Conservation (phyloP, 1,140 invertebrate genomes). For the Schlechtendalia chinensis region DNA sequence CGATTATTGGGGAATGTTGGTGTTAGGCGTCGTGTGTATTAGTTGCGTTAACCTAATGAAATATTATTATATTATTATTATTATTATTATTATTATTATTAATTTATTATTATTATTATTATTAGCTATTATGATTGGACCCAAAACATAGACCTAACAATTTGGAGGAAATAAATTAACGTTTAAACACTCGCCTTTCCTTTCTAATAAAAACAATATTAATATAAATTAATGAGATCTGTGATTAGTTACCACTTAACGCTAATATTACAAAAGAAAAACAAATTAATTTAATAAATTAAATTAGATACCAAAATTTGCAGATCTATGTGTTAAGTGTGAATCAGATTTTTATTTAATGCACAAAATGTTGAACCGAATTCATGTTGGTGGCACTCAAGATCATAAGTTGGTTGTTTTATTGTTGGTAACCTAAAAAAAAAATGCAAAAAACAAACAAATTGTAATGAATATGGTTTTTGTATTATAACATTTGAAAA, state of each 20-base stretch:
- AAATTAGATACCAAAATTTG: slow-evolving; percentile 35
- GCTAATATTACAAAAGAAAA: slow-evolving; percentile 43
- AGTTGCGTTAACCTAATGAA: slow-evolving; percentile 35
- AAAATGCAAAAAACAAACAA: not conserved
- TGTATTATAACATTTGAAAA: slow-evolving; percentile 5
- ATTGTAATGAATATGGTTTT: not conserved
- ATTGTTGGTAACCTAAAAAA: slow-evolving; percentile 14
- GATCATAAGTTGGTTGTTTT: not conserved
- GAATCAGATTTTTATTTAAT: slow-evolving; percentile 19
- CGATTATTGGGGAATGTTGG: slow-evolving; percentile 35
- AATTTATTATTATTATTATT: not conserved
- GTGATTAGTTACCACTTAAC: slow-evolving; percentile 45
- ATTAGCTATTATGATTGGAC: slow-evolving; percentile 37
- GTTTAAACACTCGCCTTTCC: slow-evolving; percentile 21
- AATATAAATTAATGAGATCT: slow-evolving; percentile 48
- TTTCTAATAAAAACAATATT: slow-evolving; percentile 27
- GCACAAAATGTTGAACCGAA: slow-evolving; percentile 26
- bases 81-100: not conserved
- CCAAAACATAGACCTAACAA: slow-evolving; percentile 50
- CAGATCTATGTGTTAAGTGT: slow-evolving; percentile 44
- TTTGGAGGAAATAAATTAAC: slow-evolving; percentile 41
- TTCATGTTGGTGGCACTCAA: slow-evolving; percentile 36
- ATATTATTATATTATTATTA: not conserved
- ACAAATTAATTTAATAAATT: slow-evolving; percentile 29
- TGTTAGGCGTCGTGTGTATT: slow-evolving; percentile 31